Evolutionary conservation across 2,888 invertebrate species (phyloP), one percentile per base, ranked within the genome.

Genomic region (Spisula subtruncata): DNA sequence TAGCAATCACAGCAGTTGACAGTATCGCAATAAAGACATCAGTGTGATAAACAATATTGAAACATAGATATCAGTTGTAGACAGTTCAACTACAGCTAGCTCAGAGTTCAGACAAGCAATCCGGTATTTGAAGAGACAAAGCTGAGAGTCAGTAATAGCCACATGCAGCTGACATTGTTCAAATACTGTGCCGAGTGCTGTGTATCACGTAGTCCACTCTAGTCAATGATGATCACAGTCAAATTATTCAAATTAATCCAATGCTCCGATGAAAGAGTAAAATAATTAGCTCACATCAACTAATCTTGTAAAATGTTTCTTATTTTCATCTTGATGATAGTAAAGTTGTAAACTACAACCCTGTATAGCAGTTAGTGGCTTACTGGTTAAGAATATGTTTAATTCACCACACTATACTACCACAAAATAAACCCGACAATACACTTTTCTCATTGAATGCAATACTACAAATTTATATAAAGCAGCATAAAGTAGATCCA

Each of bases 91-190:
- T 66, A 25, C n/a, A 25, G 25, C 10, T 6, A n/a, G 18, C 60
- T n/a, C 60, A 66, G 8, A 25, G 60, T n/a, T n/a, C n/a, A n/a
- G 60, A 66, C 60, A 66, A 8, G 25, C 20, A 66, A 12, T 66
- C 60, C 60, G 25, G 8, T 75, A 75, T 75, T 75, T 75, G 32
- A 32, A 12, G 75, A 75, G 75, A 75, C 75, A 75, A 75, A 75
- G 35, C 75, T 75, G 35, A 75, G 75, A 75, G 41, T 41, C 75
- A 32, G 35, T 16, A 32, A 32, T 75, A 75, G 35, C 35, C 35
- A 75, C 75, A 75, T 75, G 75, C 35, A 35, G 35, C 75, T 75
- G 75, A 75, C 32, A 75, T 32, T 14, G 32, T 75, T 75, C 75
- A 75, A 35, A 75, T 35, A 75, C 75, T 75, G 75, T 75, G 75